Conservation (phyloP, 64 coral and sea anemone species). For the Montipora capricornis region DNA sequence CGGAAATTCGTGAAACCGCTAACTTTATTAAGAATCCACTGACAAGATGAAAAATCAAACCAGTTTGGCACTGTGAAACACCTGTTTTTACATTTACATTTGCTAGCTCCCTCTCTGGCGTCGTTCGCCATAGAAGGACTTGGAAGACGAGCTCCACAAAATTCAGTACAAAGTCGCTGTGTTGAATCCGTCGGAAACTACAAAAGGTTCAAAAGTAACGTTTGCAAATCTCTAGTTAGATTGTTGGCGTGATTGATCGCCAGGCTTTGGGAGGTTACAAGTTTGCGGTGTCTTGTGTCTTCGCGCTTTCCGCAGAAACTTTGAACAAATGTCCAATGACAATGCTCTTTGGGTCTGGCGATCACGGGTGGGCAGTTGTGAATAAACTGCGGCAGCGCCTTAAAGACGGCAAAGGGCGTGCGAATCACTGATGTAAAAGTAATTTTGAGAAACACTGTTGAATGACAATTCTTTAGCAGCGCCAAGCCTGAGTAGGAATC, state of each 20-base stretch:
- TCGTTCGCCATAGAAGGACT: too few species aligned
- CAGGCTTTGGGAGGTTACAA: not conserved
- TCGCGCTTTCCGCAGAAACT: not conserved
- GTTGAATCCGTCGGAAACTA: not conserved
- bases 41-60: not conserved
- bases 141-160: not conserved
- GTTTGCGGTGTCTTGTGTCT: not conserved
- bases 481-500: not conserved
- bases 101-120: not conserved
- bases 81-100: not conserved
- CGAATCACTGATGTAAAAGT: not conserved
- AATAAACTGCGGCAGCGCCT: not conserved
- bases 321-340: not conserved
- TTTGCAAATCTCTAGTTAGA: not conserved
- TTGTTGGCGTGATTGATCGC: not conserved
- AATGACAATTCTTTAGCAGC: not conserved
- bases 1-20: not conserved
- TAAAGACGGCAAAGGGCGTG: not conserved
- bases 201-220: not conserved
- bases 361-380: constrained; percentile 1
- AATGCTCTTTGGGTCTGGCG: not conserved
- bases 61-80: not conserved
- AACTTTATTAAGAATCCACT: not conserved
- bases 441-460: not conserved
- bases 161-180: not conserved